Percentiles rank a stretch among this genome's conserved stretches.
Evolutionary conservation across 2,113 vertebrate species (phyloP).

Genomic region (Rhabdomys dilectus): DNA sequence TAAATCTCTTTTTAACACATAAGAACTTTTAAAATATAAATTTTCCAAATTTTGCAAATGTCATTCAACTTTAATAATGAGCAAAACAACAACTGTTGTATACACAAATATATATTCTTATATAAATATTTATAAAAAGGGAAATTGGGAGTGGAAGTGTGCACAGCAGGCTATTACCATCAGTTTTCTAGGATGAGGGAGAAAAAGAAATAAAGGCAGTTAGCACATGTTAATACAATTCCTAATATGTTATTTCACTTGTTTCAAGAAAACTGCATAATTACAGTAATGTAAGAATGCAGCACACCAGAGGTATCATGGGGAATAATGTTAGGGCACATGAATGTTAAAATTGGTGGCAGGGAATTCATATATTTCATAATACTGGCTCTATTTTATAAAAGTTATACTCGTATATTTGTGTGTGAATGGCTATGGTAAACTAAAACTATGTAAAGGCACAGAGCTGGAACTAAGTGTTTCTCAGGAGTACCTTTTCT

Average conservation of each 20-base stretch:
- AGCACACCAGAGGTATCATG: not conserved
- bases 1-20: not conserved
- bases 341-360: not conserved
- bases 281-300: not conserved
- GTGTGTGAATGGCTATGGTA: not conserved
- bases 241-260: not conserved
- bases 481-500: not conserved
- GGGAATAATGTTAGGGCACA: not conserved
- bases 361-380: not conserved
- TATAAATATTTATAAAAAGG: slow-evolving; percentile 28
- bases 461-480: not conserved
- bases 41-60: not conserved
- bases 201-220: not conserved
- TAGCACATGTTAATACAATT: slow-evolving; percentile 24
- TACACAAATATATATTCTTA: not conserved
- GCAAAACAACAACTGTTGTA: not conserved
- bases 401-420: not conserved
- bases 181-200: not conserved
- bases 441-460: not conserved
- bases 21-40: not conserved
- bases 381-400: not conserved
- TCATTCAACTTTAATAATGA: not conserved
- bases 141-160: not conserved
- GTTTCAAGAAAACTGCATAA: slow-evolving; percentile 11
- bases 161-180: not conserved